Conservation (phyloP, 2,888 invertebrate genomes). For the Zygaena filipendulae region DNA sequence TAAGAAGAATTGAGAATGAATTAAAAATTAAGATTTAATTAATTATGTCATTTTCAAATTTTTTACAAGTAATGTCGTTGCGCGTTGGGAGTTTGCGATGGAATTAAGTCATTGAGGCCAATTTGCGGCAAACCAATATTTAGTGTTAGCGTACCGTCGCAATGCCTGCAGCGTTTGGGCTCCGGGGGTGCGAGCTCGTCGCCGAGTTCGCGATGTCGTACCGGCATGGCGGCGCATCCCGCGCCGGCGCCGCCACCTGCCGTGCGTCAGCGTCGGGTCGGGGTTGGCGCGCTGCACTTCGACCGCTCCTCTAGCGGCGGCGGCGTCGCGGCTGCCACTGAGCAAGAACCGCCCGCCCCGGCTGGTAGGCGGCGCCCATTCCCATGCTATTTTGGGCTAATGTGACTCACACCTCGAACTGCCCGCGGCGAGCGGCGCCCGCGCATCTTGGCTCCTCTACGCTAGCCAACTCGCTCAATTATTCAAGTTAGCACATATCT, state of each 20-base stretch:
- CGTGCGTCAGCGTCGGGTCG: conserved; percentile 31
- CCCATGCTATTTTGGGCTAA: conserved; percentile 55
- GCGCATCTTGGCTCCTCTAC: conserved; percentile 47
- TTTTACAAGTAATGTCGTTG: too few relatives aligned
- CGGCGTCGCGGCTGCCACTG: conserved; percentile 64
- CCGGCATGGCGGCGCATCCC: conserved; percentile 70
- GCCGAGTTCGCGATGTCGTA: conserved; percentile 68
- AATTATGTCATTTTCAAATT: too few relatives aligned
- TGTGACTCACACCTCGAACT: conserved; percentile 57
- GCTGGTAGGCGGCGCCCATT: conserved; percentile 66
- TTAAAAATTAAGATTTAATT: too few relatives aligned
- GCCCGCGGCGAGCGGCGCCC: conserved; percentile 46
- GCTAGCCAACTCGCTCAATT: conserved; percentile 25
- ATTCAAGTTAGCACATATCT: too few relatives aligned
- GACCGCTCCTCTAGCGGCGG: conserved; percentile 58
- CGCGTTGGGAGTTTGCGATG: too few relatives aligned
- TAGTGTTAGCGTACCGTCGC: conserved; percentile 86
- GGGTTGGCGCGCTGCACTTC: conserved; percentile 43
- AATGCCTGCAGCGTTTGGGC: conserved; percentile 92
- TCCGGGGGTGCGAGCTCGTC: conserved; percentile 74
- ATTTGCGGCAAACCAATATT: too few relatives aligned
- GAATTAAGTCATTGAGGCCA: too few relatives aligned
- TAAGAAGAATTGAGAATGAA: too few relatives aligned
- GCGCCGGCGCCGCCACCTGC: conserved; percentile 60
- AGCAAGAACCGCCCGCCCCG: conserved; percentile 61